Evolutionary conservation across 1,140 invertebrate genomes (phyloP), one percentile per base, ranked within the genome.

Genomic region (Bombus ignitus): DNA sequence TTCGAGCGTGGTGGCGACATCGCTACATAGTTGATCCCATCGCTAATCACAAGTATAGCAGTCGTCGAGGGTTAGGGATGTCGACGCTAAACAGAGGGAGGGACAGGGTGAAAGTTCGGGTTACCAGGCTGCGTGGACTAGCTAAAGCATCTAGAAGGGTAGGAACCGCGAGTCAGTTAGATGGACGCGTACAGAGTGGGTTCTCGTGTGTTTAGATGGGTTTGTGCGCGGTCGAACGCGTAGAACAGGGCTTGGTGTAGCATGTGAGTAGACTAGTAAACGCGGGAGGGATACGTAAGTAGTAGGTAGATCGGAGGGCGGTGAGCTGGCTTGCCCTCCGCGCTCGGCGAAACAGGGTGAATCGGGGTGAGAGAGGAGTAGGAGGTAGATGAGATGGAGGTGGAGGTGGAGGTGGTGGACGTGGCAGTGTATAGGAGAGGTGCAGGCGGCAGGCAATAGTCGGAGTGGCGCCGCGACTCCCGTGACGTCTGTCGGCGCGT

Each of bases 401-500:
- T 22, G 59, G 10, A 74, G 73, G 47, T 15, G 85, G 85, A 72
- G 86, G 81, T 42, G 86, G 88, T 90, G 86, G 86, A 75, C 75
- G 47, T 53, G 74, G 35, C 62, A 87, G 87, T 73, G 68, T 73
- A 32, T 59, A 81, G 65, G 82, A 77, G 80, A 75, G 85, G 87
- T 39, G 83, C 53, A 78, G 88, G 87, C 78, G 92, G 90, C 84
- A 87, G 90, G 93, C 93, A 94, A 94, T 94, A 95, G 94, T 94
- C 93, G 92, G 92, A 95, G 94, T 93, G 94, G 94, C 94, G 94
- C 94, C 94, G 92, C 94, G 94, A 95, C 94, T 93, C 95, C 93
- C 94, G 94, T 95, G 95, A 95, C 94, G 95, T 95, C 95, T 95
- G 94, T 95, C 94, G 95, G 95, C 94, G 94, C 94, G 94, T 94